Evolutionary conservation across 1,140 invertebrate genomes (phyloP).

Genomic region (Conus betulinus): DNA sequence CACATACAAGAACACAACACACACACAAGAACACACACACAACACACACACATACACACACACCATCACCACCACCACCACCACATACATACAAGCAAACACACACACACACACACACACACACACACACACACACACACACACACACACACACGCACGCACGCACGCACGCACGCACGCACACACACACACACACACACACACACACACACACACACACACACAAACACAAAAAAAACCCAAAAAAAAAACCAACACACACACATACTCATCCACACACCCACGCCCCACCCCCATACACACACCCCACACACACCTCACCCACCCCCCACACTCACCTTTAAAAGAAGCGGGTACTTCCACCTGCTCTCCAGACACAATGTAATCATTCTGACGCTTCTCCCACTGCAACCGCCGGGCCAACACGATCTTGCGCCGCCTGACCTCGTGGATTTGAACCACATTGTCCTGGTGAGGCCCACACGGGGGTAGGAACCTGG

Average conservation of each 20-base stretch:
- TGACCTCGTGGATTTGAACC: conserved; percentile 53
- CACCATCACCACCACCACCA: background rate
- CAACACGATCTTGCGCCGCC: conserved; percentile 53
- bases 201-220: conserved; percentile 11
- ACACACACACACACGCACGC: background rate
- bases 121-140: background rate
- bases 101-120: background rate
- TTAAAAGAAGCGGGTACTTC: conserved; percentile 55
- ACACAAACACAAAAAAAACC: background rate
- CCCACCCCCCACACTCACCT: conserved; percentile 44
- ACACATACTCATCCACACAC: background rate
- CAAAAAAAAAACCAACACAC: background rate
- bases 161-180: background rate
- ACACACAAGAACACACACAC: background rate
- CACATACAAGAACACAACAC: background rate
- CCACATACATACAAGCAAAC: background rate
- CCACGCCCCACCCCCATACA: background rate
- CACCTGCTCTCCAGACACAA: conserved; percentile 52
- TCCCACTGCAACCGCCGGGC: conserved; percentile 61
- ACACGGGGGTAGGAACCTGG: conserved; percentile 27
- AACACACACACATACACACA: no score
- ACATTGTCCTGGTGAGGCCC: conserved; percentile 38
- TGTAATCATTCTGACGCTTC: conserved; percentile 55
- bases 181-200: no score
- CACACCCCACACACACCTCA: background rate